phyloP scores from a whole-genome alignment of 2,888 invertebrate genomes.

The Lithosia quadra region DNA sequence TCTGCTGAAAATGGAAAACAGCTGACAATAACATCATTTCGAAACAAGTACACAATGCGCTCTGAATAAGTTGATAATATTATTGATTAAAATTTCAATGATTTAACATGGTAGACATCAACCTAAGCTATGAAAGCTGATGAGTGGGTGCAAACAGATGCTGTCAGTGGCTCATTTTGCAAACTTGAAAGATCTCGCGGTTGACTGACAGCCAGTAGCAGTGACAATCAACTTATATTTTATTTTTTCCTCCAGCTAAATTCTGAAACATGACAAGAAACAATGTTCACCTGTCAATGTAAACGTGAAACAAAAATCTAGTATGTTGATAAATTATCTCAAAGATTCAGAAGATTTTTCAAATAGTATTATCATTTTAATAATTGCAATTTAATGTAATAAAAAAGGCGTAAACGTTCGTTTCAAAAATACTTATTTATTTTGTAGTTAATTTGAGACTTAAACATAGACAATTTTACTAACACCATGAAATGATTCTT shows the following conservation, averaged over 20 bases:
- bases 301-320: conserved; percentile 2
- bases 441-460: background rate
- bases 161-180: conserved; percentile 61
- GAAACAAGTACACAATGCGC: conserved; percentile 33
- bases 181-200: conserved; percentile 52
- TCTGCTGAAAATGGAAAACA: conserved; percentile 46
- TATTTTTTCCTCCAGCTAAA: conserved; percentile 41
- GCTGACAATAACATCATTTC: conserved; percentile 27
- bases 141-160: conserved; percentile 64
- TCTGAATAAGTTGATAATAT: conserved; percentile 46
- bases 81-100: conserved; percentile 33
- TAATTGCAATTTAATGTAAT: background rate
- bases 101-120: conserved; percentile 46
- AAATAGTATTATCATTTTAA: background rate
- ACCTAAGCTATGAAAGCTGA: conserved; percentile 47
- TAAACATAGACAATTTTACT: no score
- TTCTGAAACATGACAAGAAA: conserved; percentile 42
- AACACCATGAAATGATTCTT: background rate
- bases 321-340: conserved; percentile 2
- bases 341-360: background rate
- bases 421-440: background rate
- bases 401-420: no score
- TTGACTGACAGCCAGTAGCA: conserved; percentile 55
- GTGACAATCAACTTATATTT: conserved; percentile 47
- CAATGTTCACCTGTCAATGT: conserved; percentile 26